A percentile compares a stretch with the other conserved stretches of the same genome.
phyloP scores from a whole-genome alignment of 2,797 vertebrate genomes.

The Helostoma temminkii region DNA sequence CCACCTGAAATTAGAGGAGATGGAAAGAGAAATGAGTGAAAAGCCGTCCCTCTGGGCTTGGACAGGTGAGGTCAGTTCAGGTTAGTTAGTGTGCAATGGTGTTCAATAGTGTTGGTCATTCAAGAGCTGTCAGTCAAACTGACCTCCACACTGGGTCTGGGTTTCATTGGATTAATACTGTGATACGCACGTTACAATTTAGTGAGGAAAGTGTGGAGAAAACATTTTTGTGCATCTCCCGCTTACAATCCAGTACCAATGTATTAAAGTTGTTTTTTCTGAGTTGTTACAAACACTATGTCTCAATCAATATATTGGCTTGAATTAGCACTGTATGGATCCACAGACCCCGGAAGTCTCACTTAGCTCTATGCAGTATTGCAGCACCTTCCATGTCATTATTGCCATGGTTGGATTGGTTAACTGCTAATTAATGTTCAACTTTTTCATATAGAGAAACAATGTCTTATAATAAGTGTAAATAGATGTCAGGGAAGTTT shows the following conservation, averaged over 20 bases:
- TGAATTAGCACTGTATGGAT: too few species aligned
- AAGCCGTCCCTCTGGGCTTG: constrained; percentile 4
- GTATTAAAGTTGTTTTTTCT: neutral
- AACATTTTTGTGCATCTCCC: neutral
- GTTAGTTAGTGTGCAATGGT: constrained; percentile 42
- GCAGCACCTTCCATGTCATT: too few species aligned
- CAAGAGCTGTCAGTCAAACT: constrained; percentile 42
- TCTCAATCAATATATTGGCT: too few species aligned
- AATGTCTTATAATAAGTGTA: neutral
- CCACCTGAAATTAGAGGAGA: constrained; percentile 5
- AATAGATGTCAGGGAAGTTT: neutral
- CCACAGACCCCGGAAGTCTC: too few species aligned
- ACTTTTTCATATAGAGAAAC: neutral
- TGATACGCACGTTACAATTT: neutral
- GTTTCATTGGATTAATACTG: constrained; percentile 23
- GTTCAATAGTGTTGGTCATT: constrained; percentile 36
- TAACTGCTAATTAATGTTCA: neutral
- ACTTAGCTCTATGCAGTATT: too few species aligned
- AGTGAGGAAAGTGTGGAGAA: too few species aligned
- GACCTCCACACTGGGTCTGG: constrained; percentile 23
- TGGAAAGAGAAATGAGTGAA: neutral
- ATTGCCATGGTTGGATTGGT: neutral
- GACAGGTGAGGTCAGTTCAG: constrained; percentile 47
- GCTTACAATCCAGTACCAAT: neutral
- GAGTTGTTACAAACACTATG: neutral